Conservation (phyloP, 2,888 invertebrate genomes). For the Dynastes grantii region DNA sequence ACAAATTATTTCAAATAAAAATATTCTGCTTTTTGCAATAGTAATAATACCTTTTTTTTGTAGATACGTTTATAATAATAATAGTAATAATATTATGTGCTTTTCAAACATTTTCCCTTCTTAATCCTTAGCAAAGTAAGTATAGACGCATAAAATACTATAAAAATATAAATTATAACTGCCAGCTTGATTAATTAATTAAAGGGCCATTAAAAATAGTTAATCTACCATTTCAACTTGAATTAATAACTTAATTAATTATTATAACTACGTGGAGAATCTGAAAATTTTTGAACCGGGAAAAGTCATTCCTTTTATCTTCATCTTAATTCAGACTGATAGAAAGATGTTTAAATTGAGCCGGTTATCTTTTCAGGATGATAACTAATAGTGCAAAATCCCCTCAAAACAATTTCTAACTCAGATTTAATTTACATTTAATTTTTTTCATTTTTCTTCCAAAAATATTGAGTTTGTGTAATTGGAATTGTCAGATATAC, state of each 20-base stretch:
- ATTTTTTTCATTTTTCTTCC: too few relatives aligned
- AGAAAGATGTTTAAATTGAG: too few relatives aligned
- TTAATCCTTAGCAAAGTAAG: background rate
- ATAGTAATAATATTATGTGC: background rate
- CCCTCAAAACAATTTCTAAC: too few relatives aligned
- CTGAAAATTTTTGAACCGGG: too few relatives aligned
- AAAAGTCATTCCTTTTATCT: too few relatives aligned
- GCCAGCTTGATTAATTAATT: conserved; percentile 51
- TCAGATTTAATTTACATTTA: too few relatives aligned
- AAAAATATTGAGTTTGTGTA: too few relatives aligned
- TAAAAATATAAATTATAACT: conserved; percentile 44
- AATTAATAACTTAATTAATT: conserved; percentile 1
- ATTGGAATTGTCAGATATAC: too few relatives aligned
- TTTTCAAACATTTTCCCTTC: conserved; percentile 3
- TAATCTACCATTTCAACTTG: conserved; percentile 48
- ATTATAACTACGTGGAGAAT: conserved; percentile 4
- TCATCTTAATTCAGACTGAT: too few relatives aligned
- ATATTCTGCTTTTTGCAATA: conserved; percentile 9
- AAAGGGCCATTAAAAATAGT: conserved; percentile 51
- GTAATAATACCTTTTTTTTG: background rate
- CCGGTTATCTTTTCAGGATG: too few relatives aligned
- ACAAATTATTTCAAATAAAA: background rate
- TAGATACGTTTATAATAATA: conserved; percentile 5
- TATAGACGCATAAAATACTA: conserved; percentile 7
- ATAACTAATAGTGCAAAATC: too few relatives aligned